Base-by-base conservation (phyloP, 2,113 vertebrate species). In the Sphaerodactylus townsendi region DNA sequence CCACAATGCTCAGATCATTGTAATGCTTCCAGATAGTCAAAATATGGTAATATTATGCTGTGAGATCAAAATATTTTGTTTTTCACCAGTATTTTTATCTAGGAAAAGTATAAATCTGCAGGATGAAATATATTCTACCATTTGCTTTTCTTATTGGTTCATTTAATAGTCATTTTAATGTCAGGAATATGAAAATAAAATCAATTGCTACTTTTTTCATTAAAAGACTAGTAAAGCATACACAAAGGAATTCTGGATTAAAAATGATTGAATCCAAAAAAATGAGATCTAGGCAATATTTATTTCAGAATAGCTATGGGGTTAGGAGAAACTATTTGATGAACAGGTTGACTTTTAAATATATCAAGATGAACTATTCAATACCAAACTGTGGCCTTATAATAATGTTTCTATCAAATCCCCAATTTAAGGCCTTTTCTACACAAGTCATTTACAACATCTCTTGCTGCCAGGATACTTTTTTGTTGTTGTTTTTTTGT, bases 1-100 rank as follows among this genome's bases (percentile, higher is more conserved):
- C 82, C 98, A 99, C 88, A 99, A 98, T 11, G 94, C 95, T 68
- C 98, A 97, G 86, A 89, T 98, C 82, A 96, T 99, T 39, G 96
- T 99, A 72, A 98, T 99, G 86, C 97, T 99, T 90, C 97, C 94
- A 68, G 97, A 97, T 56, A 93, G 96, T 83, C 97, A 97, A 88
- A 96, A 93, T 82, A 97, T 97, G 97, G 98, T 99, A 92, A 91
- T 96, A 83, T 86, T 75, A 28, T 35, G 28, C 9, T 13, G 46
- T 19, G 0, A 6, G 1, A 4, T 71, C 86, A 78, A 77, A 53
- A 0, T 37, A 53, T 2, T 28, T 68, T 33, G 1, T 25, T 71
- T 86, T 35, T 53, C 84, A 50, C 35, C 73, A 62, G 6, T 30
- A 30, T 66, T 77, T 35, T 4, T 14, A 50, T 81, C 83, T 8